A percentile compares a stretch with the other conserved stretches of the same genome.
phyloP scores from a whole-genome alignment of 2,113 vertebrate genomes.

The Salvelinus fontinalis region DNA sequence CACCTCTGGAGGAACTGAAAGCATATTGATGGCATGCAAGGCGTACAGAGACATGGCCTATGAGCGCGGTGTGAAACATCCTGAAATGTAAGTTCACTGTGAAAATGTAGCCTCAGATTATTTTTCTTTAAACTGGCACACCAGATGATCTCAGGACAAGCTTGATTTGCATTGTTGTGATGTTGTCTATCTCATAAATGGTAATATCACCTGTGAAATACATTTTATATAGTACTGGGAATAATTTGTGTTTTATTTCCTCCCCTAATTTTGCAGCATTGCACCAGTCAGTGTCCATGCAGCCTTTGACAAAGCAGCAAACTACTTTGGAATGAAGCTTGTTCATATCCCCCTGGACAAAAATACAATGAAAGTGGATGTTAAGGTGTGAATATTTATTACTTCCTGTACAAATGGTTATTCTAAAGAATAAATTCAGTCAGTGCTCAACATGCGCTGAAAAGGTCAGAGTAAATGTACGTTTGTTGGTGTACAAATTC shows the following conservation, averaged over 20 bases:
- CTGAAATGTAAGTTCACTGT: slow-evolving; percentile 87
- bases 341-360: slow-evolving; percentile 83
- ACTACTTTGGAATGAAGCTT: slow-evolving; percentile 94
- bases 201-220: too few species aligned
- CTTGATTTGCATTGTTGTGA: not conserved
- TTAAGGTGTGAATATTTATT: slow-evolving; percentile 77
- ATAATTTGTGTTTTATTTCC: too few species aligned
- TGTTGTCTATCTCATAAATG: not conserved
- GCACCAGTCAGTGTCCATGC: slow-evolving; percentile 89
- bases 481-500: too few species aligned
- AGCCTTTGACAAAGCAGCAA: slow-evolving; percentile 94
- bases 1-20: slow-evolving; percentile 91
- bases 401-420: too few species aligned
- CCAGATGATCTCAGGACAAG: not conserved
- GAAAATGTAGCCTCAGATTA: not conserved
- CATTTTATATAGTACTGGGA: too few species aligned
- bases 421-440: not conserved
- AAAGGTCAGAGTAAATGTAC: too few species aligned
- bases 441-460: too few species aligned
- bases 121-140: not conserved
- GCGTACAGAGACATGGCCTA: slow-evolving; percentile 92
- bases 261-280: slow-evolving; percentile 68
- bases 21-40: slow-evolving; percentile 98
- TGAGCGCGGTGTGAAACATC: slow-evolving; percentile 86
- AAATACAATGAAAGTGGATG: slow-evolving; percentile 91